Evolutionary conservation across 2,797 vertebrate species (phyloP), one percentile per base, ranked within the genome.

Genomic region (Acanthurus tractus): DNA sequence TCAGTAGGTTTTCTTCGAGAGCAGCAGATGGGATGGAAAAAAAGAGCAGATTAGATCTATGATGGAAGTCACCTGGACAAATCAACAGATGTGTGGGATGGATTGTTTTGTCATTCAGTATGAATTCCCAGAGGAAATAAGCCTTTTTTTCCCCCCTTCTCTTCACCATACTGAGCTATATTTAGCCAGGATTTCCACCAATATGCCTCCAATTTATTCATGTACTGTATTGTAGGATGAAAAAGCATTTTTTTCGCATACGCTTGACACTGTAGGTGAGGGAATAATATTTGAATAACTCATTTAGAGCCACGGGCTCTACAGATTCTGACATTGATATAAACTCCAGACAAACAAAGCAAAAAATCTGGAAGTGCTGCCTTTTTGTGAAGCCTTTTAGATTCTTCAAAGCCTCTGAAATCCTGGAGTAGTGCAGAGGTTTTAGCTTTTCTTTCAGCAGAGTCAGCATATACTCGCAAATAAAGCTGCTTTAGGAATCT

Each of bases 81-180:
- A 70, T 83, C 57, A 46, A 59, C 22, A 68, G 49, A 9, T 9
- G 25, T 48, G 63, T 65, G 55, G 82, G 87, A 89, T 83, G 70
- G 78, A 88, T 76, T 81, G 83, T 84, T 89, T 86, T 86, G 84
- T 81, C 74, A 78, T 78, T 88, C 55, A 58, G 68, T 62, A 23
- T 70, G 63, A 78, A 76, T 66, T 63, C 84, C 45, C 76, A 0
- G 8, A 70, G 76, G 81, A 86, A 52, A 86, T 86, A 1, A 72
- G 70, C 9, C 57, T 63, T 53, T 59, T 2, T 40, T 18, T 10
- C 14, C 6, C 20, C 36, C 62, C 44, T 70, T 61, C 53, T 56
- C 40, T 46, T 75, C 20, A 65, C n/a, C 48, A 23, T 10, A 56
- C 22, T 40, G 38, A 38, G 74, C 76, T 89, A 89, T 84, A 76